phyloP scores from a whole-genome alignment of 2,797 vertebrate genomes.

The Meriones psammophilus region DNA sequence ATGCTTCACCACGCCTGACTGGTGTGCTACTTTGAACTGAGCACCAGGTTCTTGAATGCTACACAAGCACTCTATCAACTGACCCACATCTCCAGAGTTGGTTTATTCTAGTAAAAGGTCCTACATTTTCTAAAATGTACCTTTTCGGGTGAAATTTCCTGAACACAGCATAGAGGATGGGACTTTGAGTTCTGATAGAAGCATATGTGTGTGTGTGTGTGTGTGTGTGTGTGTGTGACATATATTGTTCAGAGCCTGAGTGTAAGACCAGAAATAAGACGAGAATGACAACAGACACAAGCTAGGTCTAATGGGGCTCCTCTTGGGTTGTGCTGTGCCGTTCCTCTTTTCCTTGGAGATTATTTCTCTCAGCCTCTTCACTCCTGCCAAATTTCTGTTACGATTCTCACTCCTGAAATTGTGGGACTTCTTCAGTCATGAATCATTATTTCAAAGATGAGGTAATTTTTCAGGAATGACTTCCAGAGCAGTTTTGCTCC shows the following conservation, averaged over 20 bases:
- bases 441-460: slow-evolving; percentile 54
- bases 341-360: slow-evolving; percentile 10
- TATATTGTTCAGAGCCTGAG: background rate
- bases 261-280: background rate
- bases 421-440: slow-evolving; percentile 36
- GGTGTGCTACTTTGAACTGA: background rate
- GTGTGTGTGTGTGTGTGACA: background rate
- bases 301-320: background rate
- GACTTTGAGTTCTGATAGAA: too few relatives aligned
- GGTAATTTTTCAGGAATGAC: slow-evolving; percentile 62
- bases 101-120: background rate
- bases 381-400: background rate
- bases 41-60: background rate
- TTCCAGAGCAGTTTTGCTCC: slow-evolving; percentile 43
- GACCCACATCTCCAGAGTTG: background rate
- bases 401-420: background rate
- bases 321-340: background rate
- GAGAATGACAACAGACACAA: background rate
- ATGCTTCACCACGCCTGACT: background rate
- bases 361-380: background rate
- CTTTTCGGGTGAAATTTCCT: background rate
- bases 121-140: background rate
- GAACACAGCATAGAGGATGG: background rate
- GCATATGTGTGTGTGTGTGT: background rate
- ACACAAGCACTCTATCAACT: background rate